Evolutionary conservation across 2,113 vertebrate genomes (phyloP).

Genomic region (Tapirus terrestris): DNA sequence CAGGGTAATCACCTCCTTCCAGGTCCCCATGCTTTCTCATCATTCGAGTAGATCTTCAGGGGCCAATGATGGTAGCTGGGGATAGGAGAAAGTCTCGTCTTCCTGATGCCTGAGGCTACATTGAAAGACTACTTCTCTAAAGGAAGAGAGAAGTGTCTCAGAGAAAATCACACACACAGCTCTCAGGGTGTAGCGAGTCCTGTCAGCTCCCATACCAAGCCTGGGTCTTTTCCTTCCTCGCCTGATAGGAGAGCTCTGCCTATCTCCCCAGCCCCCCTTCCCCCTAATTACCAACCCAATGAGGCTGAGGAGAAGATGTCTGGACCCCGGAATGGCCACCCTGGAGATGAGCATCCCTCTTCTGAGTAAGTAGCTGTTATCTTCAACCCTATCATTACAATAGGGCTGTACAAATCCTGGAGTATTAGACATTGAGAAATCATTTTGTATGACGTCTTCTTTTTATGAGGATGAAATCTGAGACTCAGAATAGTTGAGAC

Average conservation of each 20-base stretch:
- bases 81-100: neutral
- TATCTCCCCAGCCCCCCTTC: neutral
- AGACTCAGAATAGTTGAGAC: neutral
- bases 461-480: neutral
- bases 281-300: neutral
- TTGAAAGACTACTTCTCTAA: neutral
- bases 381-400: neutral
- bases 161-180: neutral
- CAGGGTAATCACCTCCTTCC: neutral
- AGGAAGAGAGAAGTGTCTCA: neutral
- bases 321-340: neutral
- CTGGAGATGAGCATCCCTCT: neutral
- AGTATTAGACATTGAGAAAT: neutral
- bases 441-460: neutral
- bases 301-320: neutral
- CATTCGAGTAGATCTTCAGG: neutral
- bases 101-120: neutral
- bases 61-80: neutral
- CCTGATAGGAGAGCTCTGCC: neutral
- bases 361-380: constrained; percentile 47
- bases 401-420: neutral
- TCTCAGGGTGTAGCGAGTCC: neutral
- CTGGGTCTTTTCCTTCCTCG: neutral
- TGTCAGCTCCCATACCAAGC: neutral
- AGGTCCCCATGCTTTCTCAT: neutral